Evolutionary conservation across 2,797 vertebrate genomes (phyloP).

Genomic region (Peromyscus nudipes): DNA sequence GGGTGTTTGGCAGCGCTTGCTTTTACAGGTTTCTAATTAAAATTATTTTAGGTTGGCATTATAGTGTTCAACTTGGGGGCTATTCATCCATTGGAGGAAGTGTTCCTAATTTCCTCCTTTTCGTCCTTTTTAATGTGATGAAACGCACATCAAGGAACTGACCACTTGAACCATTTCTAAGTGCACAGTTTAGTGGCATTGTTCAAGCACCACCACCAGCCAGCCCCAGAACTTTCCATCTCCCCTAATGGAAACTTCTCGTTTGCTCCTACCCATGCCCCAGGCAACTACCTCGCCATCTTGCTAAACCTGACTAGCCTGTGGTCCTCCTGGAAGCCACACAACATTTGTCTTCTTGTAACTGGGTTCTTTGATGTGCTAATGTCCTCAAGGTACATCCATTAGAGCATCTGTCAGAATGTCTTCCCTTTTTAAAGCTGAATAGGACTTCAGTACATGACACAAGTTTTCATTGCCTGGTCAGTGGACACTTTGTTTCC

Average conservation of each 20-base stretch:
- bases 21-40: slow-evolving; percentile 72
- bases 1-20: slow-evolving; percentile 44
- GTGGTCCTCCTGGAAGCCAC: neutral
- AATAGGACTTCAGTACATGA: neutral
- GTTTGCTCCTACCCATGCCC: neutral
- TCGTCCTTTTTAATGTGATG: neutral
- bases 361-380: slow-evolving; percentile 25
- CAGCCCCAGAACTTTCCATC: neutral
- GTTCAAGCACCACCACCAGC: no score
- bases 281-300: neutral
- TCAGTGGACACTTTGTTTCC: neutral
- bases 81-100: neutral
- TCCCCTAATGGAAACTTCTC: neutral
- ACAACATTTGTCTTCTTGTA: neutral
- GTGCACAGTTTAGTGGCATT: neutral
- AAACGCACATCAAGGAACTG: neutral
- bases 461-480: neutral
- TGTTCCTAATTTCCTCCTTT: slow-evolving; percentile 31
- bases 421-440: neutral
- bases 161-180: neutral
- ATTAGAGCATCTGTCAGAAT: neutral
- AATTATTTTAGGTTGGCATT: slow-evolving; percentile 43
- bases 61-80: slow-evolving; percentile 34
- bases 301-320: neutral
- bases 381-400: neutral